Base-by-base conservation (phyloP, 2,888 invertebrate genomes). In the Drosophila antonietae region DNA sequence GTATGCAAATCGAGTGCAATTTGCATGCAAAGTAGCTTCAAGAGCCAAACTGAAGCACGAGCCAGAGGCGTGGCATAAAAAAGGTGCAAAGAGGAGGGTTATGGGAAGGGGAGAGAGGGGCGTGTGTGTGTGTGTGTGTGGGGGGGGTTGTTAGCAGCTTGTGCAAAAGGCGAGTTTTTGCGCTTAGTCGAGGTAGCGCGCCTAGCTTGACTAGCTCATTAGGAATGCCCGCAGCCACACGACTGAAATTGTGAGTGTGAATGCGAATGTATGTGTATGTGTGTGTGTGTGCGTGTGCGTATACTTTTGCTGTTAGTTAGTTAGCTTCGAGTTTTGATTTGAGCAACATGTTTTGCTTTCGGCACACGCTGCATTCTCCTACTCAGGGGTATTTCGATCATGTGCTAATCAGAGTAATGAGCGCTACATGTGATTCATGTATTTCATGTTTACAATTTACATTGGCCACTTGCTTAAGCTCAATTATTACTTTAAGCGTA, bases 21-120 rank as follows among this genome's bases (percentile, higher is more conserved):
- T 83, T 88, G 88, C 86, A 83, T 83, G 86, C 80, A 85, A 83
- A 88, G 85, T 83, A 80, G 75, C 83, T 73, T 63, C 81, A 87
- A 76, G 83, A 87, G 66, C 58, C 67, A 69, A 78, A 70, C 61
- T 78, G 69, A 41, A 68, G 63, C 80, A 80, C 20, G 28, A 18
- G 18, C 31, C 53, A 43, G 43, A 23, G 43, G 53, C 31, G 7
- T 20, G n/a, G 37, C n/a, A 18, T 3, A 9, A 18, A 28, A 10
- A 33, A 33, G 33, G 28, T 28, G 28, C 28, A 28, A 28, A 6
- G 28, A 28, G 28, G 28, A 6, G 28, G 28, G 5, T 28, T 28
- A 28, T 6, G 28, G 28, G 28, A 28, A 4, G 28, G 1, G 6
- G 2, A 23, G 28, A 28, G 28, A 28, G 28, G 28, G 6, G 28